Percentiles rank a stretch among this genome's conserved stretches.
These are phyloP conservation scores for Homarus gammarus DNA, from an alignment of 2,888 invertebrate genomes.

Conservation along the genomic window DNA sequence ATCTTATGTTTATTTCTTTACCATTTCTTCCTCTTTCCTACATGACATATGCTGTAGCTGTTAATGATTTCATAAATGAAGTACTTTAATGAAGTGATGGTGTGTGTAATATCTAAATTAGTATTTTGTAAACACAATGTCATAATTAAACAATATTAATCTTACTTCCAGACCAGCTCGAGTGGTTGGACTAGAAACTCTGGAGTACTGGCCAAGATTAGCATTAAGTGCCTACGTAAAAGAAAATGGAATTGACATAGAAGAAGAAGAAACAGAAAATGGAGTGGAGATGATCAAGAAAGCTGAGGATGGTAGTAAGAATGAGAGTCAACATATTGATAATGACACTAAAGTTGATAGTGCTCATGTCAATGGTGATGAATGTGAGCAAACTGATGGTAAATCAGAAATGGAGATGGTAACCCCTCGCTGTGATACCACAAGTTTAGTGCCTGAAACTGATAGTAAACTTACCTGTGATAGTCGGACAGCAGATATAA, in stretches of 20 bases:
- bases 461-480: conserved; percentile 49
- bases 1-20: too few species aligned
- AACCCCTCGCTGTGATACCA: conserved; percentile 49
- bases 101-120: not conserved
- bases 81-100: not conserved
- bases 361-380: conserved; percentile 41
- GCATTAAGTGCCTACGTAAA: conserved; percentile 71
- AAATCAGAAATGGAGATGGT: conserved; percentile 10
- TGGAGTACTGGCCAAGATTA: conserved; percentile 70
- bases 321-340: conserved; percentile 7
- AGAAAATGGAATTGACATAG: conserved; percentile 65
- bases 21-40: too few species aligned
- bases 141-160: not conserved
- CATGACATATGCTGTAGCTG: too few species aligned
- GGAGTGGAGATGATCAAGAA: conserved; percentile 34
- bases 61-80: too few species aligned
- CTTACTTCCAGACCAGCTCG: conserved; percentile 56
- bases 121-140: not conserved
- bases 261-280: conserved; percentile 58
- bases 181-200: conserved; percentile 60
- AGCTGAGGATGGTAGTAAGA: conserved; percentile 29
- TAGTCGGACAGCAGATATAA: conserved; percentile 30
- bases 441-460: conserved; percentile 52
- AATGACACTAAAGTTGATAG: conserved; percentile 14
- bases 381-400: conserved; percentile 26